Evolutionary conservation across 2,797 vertebrate genomes (phyloP), one percentile per base, ranked within the genome.

Genomic region (Halcyon chelicuti): DNA sequence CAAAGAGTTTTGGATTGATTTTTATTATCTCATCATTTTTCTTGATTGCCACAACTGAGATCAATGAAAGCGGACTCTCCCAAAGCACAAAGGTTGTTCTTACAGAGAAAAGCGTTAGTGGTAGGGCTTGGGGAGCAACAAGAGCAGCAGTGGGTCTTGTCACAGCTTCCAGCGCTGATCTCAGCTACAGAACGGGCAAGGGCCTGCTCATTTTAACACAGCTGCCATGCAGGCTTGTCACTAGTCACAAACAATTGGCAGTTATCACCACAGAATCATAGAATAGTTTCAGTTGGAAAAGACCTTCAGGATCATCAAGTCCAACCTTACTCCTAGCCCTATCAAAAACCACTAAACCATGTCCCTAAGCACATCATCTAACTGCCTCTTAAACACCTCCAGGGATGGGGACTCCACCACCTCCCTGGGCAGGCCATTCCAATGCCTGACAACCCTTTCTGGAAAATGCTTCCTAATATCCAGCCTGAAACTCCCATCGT

Each of bases 51-150:
- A 26, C 15, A 70, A 20, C 15, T 31, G 44, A 79, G 22, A 14
- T 47, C 10, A 66, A 13, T 19, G 31, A 52, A 86, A 91, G 15
- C 12, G 47, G 61, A 31, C 5, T n/a, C 73, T 83, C 33, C 42
- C 25, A 46, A 51, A 80, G 57, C 28, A 21, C 0, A 0, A 21
- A 49, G 31, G 18, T 25, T 76, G 26, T 15, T 26, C 17, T 42
- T 26, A 14, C 2, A n/a, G 39, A 8, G 26, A 44, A 18, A 77
- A 55, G n/a, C 0, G 0, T 7, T 9, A 11, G 5, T 3, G 19
- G 28, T 35, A 79, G 18, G 51, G 55, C 13, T 4, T 6, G 1
- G n/a, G 31, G 33, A 73, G 18, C 5, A 60, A 55, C n/a, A 71
- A 74, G 39, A 33, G 31, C 54, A 88, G 55, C 42, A 54, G 51